Evolutionary conservation across 2,888 invertebrate species (phyloP), one percentile per base, ranked within the genome.

Genomic region (Tetragonula carbonaria): DNA sequence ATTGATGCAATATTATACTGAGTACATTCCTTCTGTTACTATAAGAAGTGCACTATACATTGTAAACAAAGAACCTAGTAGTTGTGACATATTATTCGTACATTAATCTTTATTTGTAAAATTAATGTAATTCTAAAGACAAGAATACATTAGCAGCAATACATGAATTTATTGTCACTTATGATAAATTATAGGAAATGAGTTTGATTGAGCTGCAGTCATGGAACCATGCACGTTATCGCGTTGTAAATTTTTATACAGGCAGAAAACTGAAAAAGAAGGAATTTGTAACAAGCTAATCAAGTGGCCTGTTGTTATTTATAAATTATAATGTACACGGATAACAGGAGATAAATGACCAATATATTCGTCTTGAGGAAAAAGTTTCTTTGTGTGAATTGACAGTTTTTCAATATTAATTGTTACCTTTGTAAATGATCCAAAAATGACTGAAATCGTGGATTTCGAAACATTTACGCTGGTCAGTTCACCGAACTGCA

Each of bases 11-110:
- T 53, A 72, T 62, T 45, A 53, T 63, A 75, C 18, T 62, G 33
- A 50, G 55, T 75, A 78, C 63, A 72, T 74, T 86, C 65, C 82
- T 73, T 76, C 71, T 57, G 53, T 65, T 21, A 63, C 62, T n/a
- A 53, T 50, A 45, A 72, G 50, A 77, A 62, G 77, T 77, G 53
- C 80, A 72, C 55, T 23, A 6, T 33, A 66, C n/a, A 18, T 51
- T 57, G 63, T 57, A 74, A 70, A 55, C 33, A 70, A 74, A 53
- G 33, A 57, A 38, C 33, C 4, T 18, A 11, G 55, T 80, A 67
- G 51, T 73, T 18, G 45, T 53, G 59, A 59, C n/a, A 2, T 50
- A 73, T 62, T 72, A 66, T 51, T n/a, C 28, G 23, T 66, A 38
- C 18, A 51, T 63, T 28, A 68, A 28, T 38, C 18, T 53, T 33